These are phyloP conservation scores for Pissodes strobi DNA, from an alignment of 1,140 invertebrate species.

Conservation along the genomic window DNA sequence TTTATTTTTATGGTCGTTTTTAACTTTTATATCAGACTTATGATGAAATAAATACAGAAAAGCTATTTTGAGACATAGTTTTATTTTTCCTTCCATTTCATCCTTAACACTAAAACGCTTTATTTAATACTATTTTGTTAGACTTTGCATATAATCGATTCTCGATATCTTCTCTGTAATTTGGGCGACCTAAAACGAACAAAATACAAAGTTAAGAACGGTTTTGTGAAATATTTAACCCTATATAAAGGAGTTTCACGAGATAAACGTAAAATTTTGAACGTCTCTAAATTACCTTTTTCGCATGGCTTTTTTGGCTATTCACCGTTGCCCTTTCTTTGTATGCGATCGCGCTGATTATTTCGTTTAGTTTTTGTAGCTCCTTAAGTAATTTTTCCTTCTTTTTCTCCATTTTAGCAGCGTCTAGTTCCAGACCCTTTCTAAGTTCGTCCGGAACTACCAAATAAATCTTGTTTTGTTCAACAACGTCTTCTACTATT, in stretches of 20 bases:
- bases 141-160: conserved; percentile 18
- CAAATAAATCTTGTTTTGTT: conserved; percentile 38
- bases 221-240: too few species aligned
- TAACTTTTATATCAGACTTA: too few species aligned
- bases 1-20: too few species aligned
- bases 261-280: neutral
- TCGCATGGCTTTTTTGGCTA: conserved; percentile 41
- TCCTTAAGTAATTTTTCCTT: conserved; percentile 53
- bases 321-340: conserved; percentile 45
- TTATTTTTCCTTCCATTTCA: too few species aligned
- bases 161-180: conserved; percentile 19
- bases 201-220: too few species aligned
- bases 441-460: conserved; percentile 40
- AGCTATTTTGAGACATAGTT: too few species aligned
- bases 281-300: conserved; percentile 40
- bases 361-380: conserved; percentile 52
- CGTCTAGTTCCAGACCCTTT: conserved; percentile 37
- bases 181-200: conserved; percentile 19
- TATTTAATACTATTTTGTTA: neutral
- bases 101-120: too few species aligned
- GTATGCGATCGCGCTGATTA: conserved; percentile 45
- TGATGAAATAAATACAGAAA: too few species aligned
- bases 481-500: conserved; percentile 37
- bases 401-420: conserved; percentile 52
- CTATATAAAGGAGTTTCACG: too few species aligned